Conservation (phyloP, 1,140 invertebrate species). For the Akabosia matsudoensis region DNA sequence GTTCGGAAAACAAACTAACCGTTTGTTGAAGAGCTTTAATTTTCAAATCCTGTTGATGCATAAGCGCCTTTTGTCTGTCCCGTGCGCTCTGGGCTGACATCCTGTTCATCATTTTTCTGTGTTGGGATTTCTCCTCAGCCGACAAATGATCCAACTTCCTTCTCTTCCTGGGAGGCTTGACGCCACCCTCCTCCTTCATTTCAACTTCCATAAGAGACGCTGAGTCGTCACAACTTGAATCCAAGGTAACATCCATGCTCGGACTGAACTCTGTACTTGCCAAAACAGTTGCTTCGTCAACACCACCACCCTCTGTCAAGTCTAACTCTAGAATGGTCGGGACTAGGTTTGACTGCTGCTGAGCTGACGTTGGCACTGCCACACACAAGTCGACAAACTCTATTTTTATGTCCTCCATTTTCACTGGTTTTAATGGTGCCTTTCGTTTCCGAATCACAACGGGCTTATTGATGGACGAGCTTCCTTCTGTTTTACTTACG, state of each 20-base stretch:
- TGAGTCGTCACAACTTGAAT: too few relatives aligned
- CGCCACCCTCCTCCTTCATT: too few relatives aligned
- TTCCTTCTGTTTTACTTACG: too few relatives aligned
- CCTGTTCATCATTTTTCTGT: constrained; percentile 47
- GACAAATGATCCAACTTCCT: constrained; percentile 45
- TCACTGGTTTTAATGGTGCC: constrained; percentile 30
- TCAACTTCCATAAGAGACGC: too few relatives aligned
- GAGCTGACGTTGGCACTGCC: not conserved
- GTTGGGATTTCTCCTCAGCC: constrained; percentile 42
- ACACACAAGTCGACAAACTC: constrained; percentile 22
- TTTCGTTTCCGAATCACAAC: constrained; percentile 30
- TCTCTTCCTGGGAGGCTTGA: constrained; percentile 36
- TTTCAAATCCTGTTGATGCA: constrained; percentile 35
- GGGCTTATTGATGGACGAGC: too few relatives aligned
- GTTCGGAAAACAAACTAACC: too few relatives aligned
- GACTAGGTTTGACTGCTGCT: not conserved
- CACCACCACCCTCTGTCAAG: not conserved
- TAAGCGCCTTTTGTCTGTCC: constrained; percentile 43
- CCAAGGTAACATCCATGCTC: too few relatives aligned
- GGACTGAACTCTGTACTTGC: too few relatives aligned
- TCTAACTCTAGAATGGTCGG: not conserved
- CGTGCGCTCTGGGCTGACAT: constrained; percentile 47
- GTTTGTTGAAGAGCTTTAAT: not conserved
- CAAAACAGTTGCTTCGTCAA: too few relatives aligned
- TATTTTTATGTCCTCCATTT: constrained; percentile 3